Evolutionary conservation across 1,140 invertebrate genomes (phyloP).

Genomic region (Plectrocnemia conspersa): DNA sequence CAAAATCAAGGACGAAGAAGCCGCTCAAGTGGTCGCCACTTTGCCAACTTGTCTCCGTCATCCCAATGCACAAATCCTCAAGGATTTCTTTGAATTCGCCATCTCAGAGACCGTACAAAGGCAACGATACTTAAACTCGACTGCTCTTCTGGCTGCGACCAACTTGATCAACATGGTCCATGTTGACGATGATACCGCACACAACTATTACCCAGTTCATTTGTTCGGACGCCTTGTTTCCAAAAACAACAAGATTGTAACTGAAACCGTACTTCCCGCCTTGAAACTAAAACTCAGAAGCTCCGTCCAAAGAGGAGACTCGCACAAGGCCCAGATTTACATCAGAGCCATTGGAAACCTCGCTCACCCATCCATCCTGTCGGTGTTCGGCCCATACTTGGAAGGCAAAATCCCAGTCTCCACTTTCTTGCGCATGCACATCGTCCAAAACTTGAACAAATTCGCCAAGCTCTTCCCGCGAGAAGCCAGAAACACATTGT

Average conservation of each 20-base stretch:
- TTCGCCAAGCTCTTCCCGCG: slow-evolving; percentile 50
- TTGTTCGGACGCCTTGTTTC: slow-evolving; percentile 52
- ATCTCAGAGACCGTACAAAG: slow-evolving; percentile 47
- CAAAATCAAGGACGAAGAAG: slow-evolving; percentile 54
- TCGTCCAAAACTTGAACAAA: slow-evolving; percentile 53
- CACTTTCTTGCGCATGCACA: slow-evolving; percentile 56
- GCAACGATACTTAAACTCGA: slow-evolving; percentile 48
- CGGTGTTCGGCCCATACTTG: slow-evolving; percentile 61
- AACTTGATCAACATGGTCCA: slow-evolving; percentile 55
- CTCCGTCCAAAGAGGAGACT: slow-evolving; percentile 50
- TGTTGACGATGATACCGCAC: slow-evolving; percentile 51
- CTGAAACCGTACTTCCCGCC: slow-evolving; percentile 56
- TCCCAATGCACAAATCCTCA: slow-evolving; percentile 60
- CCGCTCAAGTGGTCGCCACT: slow-evolving; percentile 51
- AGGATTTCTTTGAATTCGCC: slow-evolving; percentile 52
- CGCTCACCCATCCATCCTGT: slow-evolving; percentile 55
- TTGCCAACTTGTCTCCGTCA: slow-evolving; percentile 51
- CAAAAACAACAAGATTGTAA: slow-evolving; percentile 49
- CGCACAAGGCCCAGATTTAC: slow-evolving; percentile 54
- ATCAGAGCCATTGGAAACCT: slow-evolving; percentile 60
- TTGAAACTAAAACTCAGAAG: slow-evolving; percentile 50
- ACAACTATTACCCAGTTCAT: slow-evolving; percentile 58
- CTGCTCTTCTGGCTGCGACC: slow-evolving; percentile 55
- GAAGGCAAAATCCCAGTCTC: slow-evolving; percentile 55
- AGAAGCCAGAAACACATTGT: slow-evolving; percentile 53